phyloP scores from a whole-genome alignment of 2,888 invertebrate genomes.

The Drosophila neonasuta region DNA sequence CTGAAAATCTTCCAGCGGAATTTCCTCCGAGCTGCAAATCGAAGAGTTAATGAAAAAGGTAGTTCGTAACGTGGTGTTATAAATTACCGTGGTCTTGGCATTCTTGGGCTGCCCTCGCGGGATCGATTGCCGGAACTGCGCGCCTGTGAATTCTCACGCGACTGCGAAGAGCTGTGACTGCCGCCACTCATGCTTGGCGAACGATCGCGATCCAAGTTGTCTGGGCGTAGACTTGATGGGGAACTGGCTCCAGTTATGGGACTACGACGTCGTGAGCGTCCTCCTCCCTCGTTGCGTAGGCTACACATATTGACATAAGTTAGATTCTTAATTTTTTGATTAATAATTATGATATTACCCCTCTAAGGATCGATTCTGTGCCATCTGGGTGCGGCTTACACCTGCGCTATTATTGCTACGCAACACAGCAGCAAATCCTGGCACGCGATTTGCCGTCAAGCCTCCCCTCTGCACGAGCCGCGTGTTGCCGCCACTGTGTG shows the following conservation, averaged over 20 bases:
- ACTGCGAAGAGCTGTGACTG: conserved; percentile 82
- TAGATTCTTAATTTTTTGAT: background rate
- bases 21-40: conserved; percentile 86
- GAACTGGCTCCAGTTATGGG: conserved; percentile 83
- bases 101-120: conserved; percentile 88
- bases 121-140: conserved; percentile 83
- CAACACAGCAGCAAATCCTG: conserved; percentile 85
- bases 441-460: conserved; percentile 83
- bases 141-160: conserved; percentile 79
- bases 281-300: conserved; percentile 75
- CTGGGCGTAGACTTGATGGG: conserved; percentile 72
- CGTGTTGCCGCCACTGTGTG: conserved; percentile 70
- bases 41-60: background rate
- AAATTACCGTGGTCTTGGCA: conserved; percentile 86
- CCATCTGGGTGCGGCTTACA: conserved; percentile 81
- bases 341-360: conserved; percentile 65
- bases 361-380: conserved; percentile 80
- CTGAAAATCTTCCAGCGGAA: conserved; percentile 90
- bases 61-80: background rate
- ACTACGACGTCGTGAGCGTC: conserved; percentile 82
- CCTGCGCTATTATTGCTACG: conserved; percentile 82
- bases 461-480: conserved; percentile 82
- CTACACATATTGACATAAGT: conserved; percentile 40
- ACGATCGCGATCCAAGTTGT: conserved; percentile 71
- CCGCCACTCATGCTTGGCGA: conserved; percentile 79